Evolutionary conservation across 35 echinoderm and acorn worm species (phyloP), one percentile per base, ranked within the genome.

Genomic region (Antedon bifida): DNA sequence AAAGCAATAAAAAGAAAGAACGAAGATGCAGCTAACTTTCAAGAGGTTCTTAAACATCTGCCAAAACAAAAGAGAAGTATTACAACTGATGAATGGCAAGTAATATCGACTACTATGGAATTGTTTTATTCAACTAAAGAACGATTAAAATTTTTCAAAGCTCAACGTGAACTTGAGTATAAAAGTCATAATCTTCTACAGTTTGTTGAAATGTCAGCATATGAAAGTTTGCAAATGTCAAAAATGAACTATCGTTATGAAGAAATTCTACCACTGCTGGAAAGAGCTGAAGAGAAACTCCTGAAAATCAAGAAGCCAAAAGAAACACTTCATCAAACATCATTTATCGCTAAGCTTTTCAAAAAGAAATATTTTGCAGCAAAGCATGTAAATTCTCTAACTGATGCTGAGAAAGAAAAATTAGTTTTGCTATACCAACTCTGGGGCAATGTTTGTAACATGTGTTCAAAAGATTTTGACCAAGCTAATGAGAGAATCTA

Each of bases 11-110:
- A 78, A 23, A 78, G 86, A 38, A 84, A 86, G 26, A 81, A 97
- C 35, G 88, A 89, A 5, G 94, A 97, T 51, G 35, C 85, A 11
- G 90, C 90, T 19, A 97, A 97, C 78, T 92, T 89, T 36, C 88
- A 87, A 28, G 38, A 87, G 11, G 81, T 97, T 33, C 31, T 89
- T 5, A 44, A 75, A 42, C 83, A 89, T 17, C 78, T 93, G 9
- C 80, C 39, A 44, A 44, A 31, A 79, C 30, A 80, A 17, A 80
- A 38, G 36, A 36, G 33, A 80, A 21, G 10, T 0, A 36, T 80
- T 80, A 23, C 36, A 29, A 39, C 31, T 8, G 33, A 35, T 8
- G 78, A 80, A 39, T 29, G 34, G 32, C 1, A 7, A 38, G 3
- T 29, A 10, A 35, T 80, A 29, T 34, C 31, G 7, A 38, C 16